These are phyloP conservation scores for Dryas iulia DNA, from an alignment of 1,140 invertebrate species.

Conservation along the genomic window DNA sequence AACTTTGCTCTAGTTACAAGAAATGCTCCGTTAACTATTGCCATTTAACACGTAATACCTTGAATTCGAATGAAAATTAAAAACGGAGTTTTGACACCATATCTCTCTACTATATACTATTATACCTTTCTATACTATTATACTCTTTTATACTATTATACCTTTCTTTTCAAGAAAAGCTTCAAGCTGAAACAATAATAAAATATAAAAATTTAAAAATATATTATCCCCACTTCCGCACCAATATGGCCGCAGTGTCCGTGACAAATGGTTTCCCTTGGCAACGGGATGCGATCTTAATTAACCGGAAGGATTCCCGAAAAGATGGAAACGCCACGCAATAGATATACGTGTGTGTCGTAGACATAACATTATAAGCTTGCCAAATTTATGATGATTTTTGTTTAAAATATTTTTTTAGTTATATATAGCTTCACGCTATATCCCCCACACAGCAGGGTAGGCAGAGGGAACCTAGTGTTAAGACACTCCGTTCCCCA, in stretches of 20 bases:
- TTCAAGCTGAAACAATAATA: not conserved
- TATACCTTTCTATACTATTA: too few species aligned
- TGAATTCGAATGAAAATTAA: too few species aligned
- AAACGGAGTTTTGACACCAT: too few species aligned
- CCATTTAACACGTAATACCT: too few species aligned
- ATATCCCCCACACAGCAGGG: too few species aligned
- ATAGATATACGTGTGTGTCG: not conserved
- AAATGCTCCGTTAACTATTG: too few species aligned
- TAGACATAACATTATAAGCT: not conserved
- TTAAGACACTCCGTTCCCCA: not conserved
- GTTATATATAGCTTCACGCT: too few species aligned
- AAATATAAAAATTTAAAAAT: not conserved
- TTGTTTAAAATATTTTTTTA: not conserved
- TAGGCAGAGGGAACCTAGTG: not conserved
- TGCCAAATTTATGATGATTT: not conserved
- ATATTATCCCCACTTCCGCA: not conserved
- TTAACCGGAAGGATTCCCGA: conserved; percentile 35
- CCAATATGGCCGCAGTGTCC: conserved; percentile 28
- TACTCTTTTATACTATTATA: too few species aligned
- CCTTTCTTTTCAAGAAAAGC: too few species aligned
- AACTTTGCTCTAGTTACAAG: too few species aligned
- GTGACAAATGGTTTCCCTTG: conserved; percentile 56
- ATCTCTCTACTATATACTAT: too few species aligned
- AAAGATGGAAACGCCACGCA: not conserved
- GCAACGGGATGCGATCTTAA: conserved; percentile 38